phyloP scores from a whole-genome alignment of 2,113 vertebrate genomes.

The Perca fluviatilis region DNA sequence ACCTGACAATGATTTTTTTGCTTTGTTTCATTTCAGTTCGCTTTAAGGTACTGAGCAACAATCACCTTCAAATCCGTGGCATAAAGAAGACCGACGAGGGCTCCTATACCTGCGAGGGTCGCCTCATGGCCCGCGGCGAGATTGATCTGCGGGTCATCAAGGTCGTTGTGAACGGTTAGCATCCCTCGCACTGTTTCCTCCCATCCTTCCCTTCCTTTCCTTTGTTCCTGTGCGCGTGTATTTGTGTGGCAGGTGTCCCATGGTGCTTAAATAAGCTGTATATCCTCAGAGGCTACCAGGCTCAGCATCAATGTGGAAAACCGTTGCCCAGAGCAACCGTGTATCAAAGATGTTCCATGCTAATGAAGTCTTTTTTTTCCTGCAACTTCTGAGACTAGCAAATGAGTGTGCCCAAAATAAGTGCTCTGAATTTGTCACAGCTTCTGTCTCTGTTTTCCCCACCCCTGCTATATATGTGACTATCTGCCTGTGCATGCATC shows the following conservation, averaged over 20 bases:
- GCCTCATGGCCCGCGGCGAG: slow-evolving; percentile 95
- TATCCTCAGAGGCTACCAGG: slow-evolving; percentile 46
- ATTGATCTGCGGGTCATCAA: slow-evolving; percentile 95
- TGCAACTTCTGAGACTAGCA: slow-evolving; percentile 62
- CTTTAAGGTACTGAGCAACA: slow-evolving; percentile 93
- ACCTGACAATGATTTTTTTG: slow-evolving; percentile 26
- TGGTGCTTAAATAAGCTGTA: slow-evolving; percentile 49
- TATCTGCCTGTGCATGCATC: background rate
- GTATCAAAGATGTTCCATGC: slow-evolving; percentile 68
- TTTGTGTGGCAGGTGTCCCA: slow-evolving; percentile 65
- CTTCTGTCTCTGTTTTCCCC: slow-evolving; percentile 17
- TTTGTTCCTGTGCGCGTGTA: slow-evolving; percentile 42
- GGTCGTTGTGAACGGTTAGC: slow-evolving; percentile 97
- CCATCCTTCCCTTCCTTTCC: background rate
- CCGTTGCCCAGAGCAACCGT: slow-evolving; percentile 72
- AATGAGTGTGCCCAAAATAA: slow-evolving; percentile 56
- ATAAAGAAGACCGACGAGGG: slow-evolving; percentile 98
- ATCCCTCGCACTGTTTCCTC: slow-evolving; percentile 15
- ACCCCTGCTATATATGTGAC: slow-evolving; percentile 8
- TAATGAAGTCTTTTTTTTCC: slow-evolving; percentile 70
- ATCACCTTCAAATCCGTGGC: slow-evolving; percentile 96
- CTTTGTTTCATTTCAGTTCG: slow-evolving; percentile 84
- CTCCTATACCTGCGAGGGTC: slow-evolving; percentile 93
- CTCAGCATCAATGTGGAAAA: slow-evolving; percentile 53
- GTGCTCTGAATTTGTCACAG: slow-evolving; percentile 52